Conservation (phyloP, 2,113 vertebrate genomes). For the Callipepla californica region DNA sequence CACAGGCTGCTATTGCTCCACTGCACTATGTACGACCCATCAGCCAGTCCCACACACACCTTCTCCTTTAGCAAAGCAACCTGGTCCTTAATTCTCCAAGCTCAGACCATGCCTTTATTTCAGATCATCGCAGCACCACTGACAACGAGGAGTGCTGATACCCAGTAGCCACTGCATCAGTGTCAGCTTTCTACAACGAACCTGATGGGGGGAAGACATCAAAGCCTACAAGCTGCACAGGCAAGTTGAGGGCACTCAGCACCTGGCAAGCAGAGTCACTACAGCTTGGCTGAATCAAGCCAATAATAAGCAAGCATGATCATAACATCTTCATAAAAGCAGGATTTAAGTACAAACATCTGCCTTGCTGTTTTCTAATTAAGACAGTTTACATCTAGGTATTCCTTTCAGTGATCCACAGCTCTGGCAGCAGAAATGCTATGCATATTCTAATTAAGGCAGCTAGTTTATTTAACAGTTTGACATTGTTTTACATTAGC, state of each 20-base stretch:
- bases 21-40: fast-evolving
- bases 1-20: neutral
- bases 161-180: neutral
- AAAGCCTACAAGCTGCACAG: neutral
- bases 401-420: neutral
- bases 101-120: neutral
- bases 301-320: neutral
- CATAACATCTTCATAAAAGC: constrained; percentile 18
- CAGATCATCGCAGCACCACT: neutral
- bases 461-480: constrained; percentile 55
- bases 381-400: constrained; percentile 29
- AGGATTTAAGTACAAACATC: constrained; percentile 56
- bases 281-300: neutral
- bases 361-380: constrained; percentile 51
- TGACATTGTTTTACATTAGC: constrained; percentile 61
- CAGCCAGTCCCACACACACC: neutral
- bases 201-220: neutral
- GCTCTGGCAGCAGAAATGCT: constrained; percentile 44
- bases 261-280: neutral
- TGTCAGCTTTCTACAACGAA: neutral
- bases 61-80: neutral
- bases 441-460: constrained; percentile 46
- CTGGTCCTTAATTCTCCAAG: neutral
- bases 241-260: neutral
- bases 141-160: neutral